Evolutionary conservation across 2,797 vertebrate genomes (phyloP), one percentile per base, ranked within the genome.

Genomic region (Cyclura pinguis): DNA sequence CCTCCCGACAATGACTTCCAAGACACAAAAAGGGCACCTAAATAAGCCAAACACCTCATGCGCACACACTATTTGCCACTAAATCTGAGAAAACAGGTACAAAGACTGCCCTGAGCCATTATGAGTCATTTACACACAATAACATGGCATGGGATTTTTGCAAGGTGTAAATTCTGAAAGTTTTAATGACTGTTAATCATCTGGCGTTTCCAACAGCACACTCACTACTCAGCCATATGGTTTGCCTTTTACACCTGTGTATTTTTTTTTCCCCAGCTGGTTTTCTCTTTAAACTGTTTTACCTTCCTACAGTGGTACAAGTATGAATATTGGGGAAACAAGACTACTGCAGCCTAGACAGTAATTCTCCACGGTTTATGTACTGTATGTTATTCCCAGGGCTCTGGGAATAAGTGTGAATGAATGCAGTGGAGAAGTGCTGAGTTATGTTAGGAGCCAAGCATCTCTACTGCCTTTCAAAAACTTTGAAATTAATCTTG

Each of bases 121-220:
- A 94, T 96, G 96, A 96, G 85, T 95, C 95, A 96, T 97, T 97
- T 97, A 96, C 94, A 95, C 94, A 94, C 91, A 94, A 92, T 93
- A 96, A 93, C 95, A 94, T 96, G 96, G 96, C 95, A 95, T 93
- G 93, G 95, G 95, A 91, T 95, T 96, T 69, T 93, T 95, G 85
- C 93, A 95, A 97, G 96, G 97, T 97, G 97, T 95, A 97, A 97
- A 98, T 97, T 78, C 76, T 87, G 96, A 97, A 97, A 96, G 95
- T 97, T 97, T 96, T 97, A 97, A 97, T 97, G 96, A 97, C 97
- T 94, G 96, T 95, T 97, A 97, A 97, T 97, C 95, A 95, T 93
- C 96, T 97, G 95, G 96, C 96, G 97, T 96, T 96, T 97, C 96
- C 95, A 95, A 55, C 94, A 95, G 94, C 95, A 97, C 94, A 95